Evolutionary conservation across 2,797 vertebrate species (phyloP).

Genomic region (Halcyon smyrnensis): DNA sequence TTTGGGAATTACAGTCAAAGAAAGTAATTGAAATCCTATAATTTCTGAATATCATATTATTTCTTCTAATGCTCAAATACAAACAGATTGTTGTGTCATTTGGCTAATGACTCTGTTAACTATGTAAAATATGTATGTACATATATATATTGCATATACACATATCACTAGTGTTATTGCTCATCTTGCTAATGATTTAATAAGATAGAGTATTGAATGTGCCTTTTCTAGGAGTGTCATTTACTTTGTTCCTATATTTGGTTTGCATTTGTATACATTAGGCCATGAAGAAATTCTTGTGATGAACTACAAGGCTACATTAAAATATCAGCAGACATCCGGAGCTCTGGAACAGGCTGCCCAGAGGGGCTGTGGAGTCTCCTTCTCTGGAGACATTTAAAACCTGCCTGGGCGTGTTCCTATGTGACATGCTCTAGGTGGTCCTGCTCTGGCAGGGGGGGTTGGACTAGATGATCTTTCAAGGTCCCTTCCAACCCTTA

Average conservation of each 20-base stretch:
- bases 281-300: neutral
- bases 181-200: neutral
- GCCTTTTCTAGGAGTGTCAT: neutral
- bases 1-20: neutral
- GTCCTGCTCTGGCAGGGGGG: too few species aligned
- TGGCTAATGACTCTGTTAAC: neutral
- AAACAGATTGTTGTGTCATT: neutral
- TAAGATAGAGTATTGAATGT: accelerated
- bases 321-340: neutral
- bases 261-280: neutral
- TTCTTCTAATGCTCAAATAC: neutral
- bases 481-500: too few species aligned
- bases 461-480: too few species aligned
- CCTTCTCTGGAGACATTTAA: too few species aligned
- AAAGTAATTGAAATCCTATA: neutral
- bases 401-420: too few species aligned
- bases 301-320: neutral
- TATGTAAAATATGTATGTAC: neutral
- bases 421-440: too few species aligned
- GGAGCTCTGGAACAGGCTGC: too few species aligned
- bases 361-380: too few species aligned
- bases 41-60: neutral
- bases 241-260: neutral
- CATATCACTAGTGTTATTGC: neutral
- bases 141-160: too few species aligned